Conservation (phyloP, 2,797 vertebrate species). For the Rousettus madagascariensis region DNA sequence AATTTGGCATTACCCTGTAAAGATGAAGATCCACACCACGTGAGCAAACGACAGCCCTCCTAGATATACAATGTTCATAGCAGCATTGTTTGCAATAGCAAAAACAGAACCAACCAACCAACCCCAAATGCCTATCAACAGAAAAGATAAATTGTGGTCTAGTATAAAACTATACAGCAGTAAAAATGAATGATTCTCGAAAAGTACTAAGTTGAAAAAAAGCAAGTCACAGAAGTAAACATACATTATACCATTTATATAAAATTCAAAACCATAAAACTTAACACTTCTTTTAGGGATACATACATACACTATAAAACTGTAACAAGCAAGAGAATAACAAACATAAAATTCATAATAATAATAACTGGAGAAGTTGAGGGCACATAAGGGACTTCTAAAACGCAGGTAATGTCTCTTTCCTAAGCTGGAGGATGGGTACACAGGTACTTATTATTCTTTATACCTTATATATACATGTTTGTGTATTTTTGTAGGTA, state of each 20-base stretch:
- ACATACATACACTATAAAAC: conserved; percentile 22
- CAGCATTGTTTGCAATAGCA: background rate
- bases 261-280: conserved; percentile 69
- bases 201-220: conserved; percentile 32
- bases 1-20: background rate
- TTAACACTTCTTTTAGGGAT: conserved; percentile 42
- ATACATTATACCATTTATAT: conserved; percentile 46
- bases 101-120: background rate
- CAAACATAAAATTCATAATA: conserved; percentile 47
- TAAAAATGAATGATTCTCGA: conserved; percentile 33
- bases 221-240: conserved; percentile 38
- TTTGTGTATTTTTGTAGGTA: conserved; percentile 9
- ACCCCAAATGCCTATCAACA: background rate
- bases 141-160: background rate
- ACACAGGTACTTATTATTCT: conserved; percentile 24
- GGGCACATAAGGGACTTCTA: background rate
- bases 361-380: background rate
- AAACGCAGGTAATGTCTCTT: background rate
- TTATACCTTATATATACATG: conserved; percentile 52
- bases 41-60: background rate
- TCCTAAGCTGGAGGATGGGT: background rate
- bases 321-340: background rate
- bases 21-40: background rate
- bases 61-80: background rate
- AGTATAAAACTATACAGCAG: background rate